Evolutionary conservation across 2,113 vertebrate genomes (phyloP).

Genomic region (Centropristis striata): DNA sequence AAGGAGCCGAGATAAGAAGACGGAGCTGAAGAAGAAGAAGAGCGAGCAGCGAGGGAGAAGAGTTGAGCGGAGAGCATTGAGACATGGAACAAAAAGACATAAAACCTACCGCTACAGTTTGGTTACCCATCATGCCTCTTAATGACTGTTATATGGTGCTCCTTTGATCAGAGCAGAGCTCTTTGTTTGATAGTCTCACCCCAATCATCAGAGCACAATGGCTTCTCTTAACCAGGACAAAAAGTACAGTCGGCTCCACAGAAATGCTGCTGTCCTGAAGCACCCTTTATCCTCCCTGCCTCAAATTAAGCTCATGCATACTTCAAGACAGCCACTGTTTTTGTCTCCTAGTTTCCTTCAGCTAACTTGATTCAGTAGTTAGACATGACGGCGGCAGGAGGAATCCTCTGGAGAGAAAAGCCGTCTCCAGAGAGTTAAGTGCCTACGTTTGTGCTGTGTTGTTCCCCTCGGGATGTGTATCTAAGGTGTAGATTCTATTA

Average conservation of each 20-base stretch:
- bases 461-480: constrained; percentile 38
- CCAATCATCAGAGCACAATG: constrained; percentile 69
- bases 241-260: constrained; percentile 27
- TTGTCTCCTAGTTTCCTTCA: constrained; percentile 4
- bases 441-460: constrained; percentile 29
- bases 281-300: constrained; percentile 18
- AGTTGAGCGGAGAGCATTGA: constrained; percentile 15
- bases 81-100: constrained; percentile 16
- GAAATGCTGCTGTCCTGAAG: constrained; percentile 47
- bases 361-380: constrained; percentile 41
- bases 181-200: constrained; percentile 60
- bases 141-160: constrained; percentile 36
- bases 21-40: not conserved
- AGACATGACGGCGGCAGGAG: constrained; percentile 29
- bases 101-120: constrained; percentile 23
- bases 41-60: not conserved
- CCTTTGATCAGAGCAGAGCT: constrained; percentile 47
- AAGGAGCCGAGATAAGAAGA: constrained; percentile 39
- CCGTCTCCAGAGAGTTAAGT: constrained; percentile 38
- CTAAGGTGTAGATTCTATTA: constrained; percentile 22
- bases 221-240: constrained; percentile 44
- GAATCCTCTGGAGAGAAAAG: constrained; percentile 38
- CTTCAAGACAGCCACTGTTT: constrained; percentile 25
- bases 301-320: constrained; percentile 41
- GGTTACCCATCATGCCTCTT: constrained; percentile 47